Evolutionary conservation across 1,140 invertebrate species (phyloP), one percentile per base, ranked within the genome.

Genomic region (Ptiloglossa arizonensis): DNA sequence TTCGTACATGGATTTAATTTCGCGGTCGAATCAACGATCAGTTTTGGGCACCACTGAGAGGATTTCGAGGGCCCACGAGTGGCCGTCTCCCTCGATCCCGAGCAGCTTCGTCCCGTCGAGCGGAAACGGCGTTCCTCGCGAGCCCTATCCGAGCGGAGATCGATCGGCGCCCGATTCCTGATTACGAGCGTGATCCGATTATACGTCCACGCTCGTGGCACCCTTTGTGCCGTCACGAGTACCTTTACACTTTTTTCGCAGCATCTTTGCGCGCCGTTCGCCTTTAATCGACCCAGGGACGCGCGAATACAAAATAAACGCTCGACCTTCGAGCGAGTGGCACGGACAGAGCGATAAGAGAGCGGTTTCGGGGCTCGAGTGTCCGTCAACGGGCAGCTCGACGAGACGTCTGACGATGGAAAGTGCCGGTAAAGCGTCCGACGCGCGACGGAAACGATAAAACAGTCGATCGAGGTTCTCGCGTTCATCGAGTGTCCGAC

Each of bases 151-250:
- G 13, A 1, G 6, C 32, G 24, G 6, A 1, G 48, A 52, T 74
- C 56, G 54, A 67, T 68, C 63, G 63, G 67, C 41, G n/a, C 73
- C 56, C 69, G 63, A 75, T 60, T 76, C 73, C 69, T 60, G 73
- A 69, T 76, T 75, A 75, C 41, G 24, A 59, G 52, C 38, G 64
- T 68, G 57, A 75, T 68, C 50, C 72, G 72, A 75, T 75, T 68
- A 57, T 19, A 68, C 64, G 27, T 52, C 35, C 24, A 24, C 50
- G 24, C 5, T 17, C 6, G 63, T 68, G 59, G 59, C 66, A 17
- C 15, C 46, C 60, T 73, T 22, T 29, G 60, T 22, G 8, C 15
- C 35, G 35, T 56, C 9, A 17, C 63, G 9, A 66, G 46, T 22
- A 29, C 13, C 15, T 62, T 22, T 2, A 13, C 13, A 27, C 9